phyloP scores from a whole-genome alignment of 2,113 vertebrate genomes.

The Melanostigma gelatinosum region DNA sequence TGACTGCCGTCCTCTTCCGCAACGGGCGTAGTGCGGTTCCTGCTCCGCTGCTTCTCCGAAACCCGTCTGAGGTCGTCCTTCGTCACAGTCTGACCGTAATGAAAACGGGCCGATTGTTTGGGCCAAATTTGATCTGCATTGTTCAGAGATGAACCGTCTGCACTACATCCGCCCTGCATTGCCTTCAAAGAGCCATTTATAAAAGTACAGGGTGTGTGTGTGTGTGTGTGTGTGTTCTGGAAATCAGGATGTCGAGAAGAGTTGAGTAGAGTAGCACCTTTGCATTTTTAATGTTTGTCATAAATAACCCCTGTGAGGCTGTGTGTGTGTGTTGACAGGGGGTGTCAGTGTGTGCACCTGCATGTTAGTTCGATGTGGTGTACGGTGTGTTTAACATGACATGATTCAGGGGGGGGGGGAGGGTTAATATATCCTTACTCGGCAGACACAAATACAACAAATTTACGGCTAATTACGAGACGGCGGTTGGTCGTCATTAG shows the following conservation, averaged over 20 bases:
- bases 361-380: not conserved
- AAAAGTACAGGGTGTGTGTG: constrained; percentile 6
- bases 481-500: constrained; percentile 26
- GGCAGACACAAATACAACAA: constrained; percentile 4
- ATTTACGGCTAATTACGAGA: constrained; percentile 41
- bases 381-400: constrained; percentile 34
- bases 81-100: constrained; percentile 14
- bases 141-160: constrained; percentile 33
- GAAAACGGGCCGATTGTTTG: not conserved
- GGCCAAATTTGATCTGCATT: constrained; percentile 43
- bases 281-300: constrained; percentile 66
- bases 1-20: no score
- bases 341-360: not conserved
- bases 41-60: no score
- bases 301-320: constrained; percentile 49
- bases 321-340: not conserved
- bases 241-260: constrained; percentile 47
- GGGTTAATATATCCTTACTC: constrained; percentile 1
- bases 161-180: not conserved
- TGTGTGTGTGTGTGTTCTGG: not conserved
- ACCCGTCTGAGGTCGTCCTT: no score
- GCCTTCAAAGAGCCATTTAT: constrained; percentile 32
- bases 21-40: no score
- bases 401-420: constrained; percentile 9
- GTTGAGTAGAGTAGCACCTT: constrained; percentile 17